Percentiles rank a stretch among this genome's conserved stretches.
phyloP scores from a whole-genome alignment of 2,888 invertebrate genomes.

The Oxycera nigricornis region DNA sequence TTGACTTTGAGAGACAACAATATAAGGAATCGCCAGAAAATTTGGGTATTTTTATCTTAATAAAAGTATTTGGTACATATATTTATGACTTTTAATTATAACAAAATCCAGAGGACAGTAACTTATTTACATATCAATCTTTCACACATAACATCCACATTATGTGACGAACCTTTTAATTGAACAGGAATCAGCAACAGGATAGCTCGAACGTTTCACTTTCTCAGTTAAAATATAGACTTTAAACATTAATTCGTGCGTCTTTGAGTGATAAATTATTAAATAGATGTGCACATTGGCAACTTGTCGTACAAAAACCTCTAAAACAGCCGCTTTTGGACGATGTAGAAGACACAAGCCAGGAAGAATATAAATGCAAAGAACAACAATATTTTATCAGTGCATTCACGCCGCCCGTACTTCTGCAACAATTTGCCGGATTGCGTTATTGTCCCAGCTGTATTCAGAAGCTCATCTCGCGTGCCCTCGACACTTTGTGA shows the following conservation, averaged over 20 bases:
- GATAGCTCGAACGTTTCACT: not conserved
- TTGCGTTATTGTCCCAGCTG: constrained; percentile 86
- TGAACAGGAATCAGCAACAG: constrained; percentile 18
- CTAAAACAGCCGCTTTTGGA: constrained; percentile 87
- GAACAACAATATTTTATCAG: constrained; percentile 89
- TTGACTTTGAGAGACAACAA: too few relatives aligned
- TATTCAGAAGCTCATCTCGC: constrained; percentile 81
- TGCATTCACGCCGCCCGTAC: constrained; percentile 92
- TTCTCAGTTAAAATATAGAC: not conserved
- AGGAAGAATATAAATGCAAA: constrained; percentile 89
- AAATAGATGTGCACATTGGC: not conserved
- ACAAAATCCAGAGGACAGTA: constrained; percentile 38
- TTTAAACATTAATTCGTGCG: constrained; percentile 11
- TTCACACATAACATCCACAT: not conserved
- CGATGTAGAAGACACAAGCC: constrained; percentile 90
- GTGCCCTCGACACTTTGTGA: constrained; percentile 78
- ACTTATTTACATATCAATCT: constrained; percentile 44
- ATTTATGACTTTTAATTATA: constrained; percentile 24
- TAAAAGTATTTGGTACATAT: too few relatives aligned
- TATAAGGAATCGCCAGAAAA: too few relatives aligned
- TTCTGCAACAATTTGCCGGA: constrained; percentile 92
- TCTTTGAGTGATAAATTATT: constrained; percentile 11
- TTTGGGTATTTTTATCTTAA: too few relatives aligned
- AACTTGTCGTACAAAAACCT: not conserved
- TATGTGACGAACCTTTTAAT: not conserved